Base-by-base conservation (phyloP, 2,113 vertebrate species). In the Salminus brasiliensis region DNA sequence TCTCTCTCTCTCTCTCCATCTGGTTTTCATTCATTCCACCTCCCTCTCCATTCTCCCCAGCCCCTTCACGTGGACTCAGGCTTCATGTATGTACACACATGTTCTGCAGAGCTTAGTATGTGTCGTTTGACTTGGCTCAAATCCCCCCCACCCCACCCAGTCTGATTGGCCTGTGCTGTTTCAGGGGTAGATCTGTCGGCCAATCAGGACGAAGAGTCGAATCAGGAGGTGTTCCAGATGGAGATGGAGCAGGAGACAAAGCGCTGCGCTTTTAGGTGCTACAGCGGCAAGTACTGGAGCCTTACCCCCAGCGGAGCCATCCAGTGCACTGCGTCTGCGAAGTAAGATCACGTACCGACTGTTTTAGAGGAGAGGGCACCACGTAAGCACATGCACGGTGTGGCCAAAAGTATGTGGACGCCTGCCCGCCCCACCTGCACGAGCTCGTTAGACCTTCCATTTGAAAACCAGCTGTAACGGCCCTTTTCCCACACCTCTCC, bases 201-300 rank as follows among this genome's bases (percentile, higher is more conserved):
- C 86, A 98, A 99, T 91, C 98, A 99, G 90, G 95, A 97, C 0
- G 97, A 98, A 63, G 97, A 98, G 79, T 94, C 95, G 0, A 97
- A 99, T 89, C 97, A 97, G 85, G 98, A 99, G 91, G 97, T 97
- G 65, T 99, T 97, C 90, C 98, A 99, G 86, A 79, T 99, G 89
- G 98, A 99, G 93, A 96, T 98, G 63, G 96, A 95, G 85, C 94
- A 93, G 76, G 97, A 96, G 84, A 95, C 94, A 84, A 98, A 97
- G 91, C 74, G 25, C 23, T 98, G 96, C 78, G 94, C 96, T 74
- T 98, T 99, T 91, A 92, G 95, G 47, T 96, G 97, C 43, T 94
- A 95, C 88, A 92, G 94, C 18, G 97, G 98, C 69, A 98, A 98
- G 87, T 99, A 98, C 92, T 99, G 98, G 98, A 96, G 93, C 10